phyloP scores from a whole-genome alignment of 2,888 invertebrate genomes.

The Chesias legatella region DNA sequence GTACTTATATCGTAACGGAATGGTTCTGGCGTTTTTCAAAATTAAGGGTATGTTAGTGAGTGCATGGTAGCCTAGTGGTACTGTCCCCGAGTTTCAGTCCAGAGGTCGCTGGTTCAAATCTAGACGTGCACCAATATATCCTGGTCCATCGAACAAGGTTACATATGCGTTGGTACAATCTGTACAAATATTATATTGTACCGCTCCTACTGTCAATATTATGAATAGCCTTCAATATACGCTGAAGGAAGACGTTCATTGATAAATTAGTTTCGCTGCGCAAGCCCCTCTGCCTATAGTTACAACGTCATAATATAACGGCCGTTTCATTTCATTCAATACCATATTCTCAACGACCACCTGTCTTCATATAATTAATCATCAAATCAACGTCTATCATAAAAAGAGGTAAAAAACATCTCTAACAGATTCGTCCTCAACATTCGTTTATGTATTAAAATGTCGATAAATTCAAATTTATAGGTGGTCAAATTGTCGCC shows the following conservation, averaged over 20 bases:
- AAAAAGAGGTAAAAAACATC: conserved; percentile 25
- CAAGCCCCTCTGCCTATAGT: conserved; percentile 13
- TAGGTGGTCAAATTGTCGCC: conserved; percentile 42
- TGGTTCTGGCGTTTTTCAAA: no score
- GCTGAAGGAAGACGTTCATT: conserved; percentile 18
- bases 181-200: conserved; percentile 6
- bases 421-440: conserved; percentile 37
- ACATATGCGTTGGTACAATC: background rate
- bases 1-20: no score
- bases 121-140: background rate
- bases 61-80: no score
- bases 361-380: conserved; percentile 1
- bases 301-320: no score
- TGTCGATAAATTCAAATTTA: conserved; percentile 42
- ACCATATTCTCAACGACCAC: no score
- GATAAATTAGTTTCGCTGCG: conserved; percentile 22
- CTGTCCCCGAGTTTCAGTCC: no score
- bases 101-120: no score
- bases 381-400: conserved; percentile 6
- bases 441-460: conserved; percentile 32
- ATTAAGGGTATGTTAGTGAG: no score
- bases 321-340: background rate
- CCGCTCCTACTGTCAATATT: conserved; percentile 27
- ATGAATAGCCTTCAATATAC: conserved; percentile 21
- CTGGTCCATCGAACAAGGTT: background rate